These are phyloP conservation scores for Tetranychus cinnabarinus DNA, from an alignment of 1,140 invertebrate species.

Conservation along the genomic window DNA sequence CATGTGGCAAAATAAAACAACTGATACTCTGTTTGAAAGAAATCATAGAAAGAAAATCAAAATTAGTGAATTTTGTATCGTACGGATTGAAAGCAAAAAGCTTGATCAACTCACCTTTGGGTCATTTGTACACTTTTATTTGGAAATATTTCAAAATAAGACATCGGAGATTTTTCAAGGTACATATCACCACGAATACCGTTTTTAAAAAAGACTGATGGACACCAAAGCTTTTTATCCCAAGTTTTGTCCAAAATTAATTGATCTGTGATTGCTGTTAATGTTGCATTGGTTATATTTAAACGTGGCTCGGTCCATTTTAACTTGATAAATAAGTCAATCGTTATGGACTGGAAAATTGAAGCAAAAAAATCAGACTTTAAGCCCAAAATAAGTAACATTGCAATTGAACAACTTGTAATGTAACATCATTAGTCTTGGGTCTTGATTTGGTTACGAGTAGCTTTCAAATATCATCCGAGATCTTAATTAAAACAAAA, in stretches of 20 bases:
- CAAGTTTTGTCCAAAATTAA: background rate
- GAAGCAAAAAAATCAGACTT: background rate
- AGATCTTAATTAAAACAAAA: too few species aligned
- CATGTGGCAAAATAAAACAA: conserved; percentile 6
- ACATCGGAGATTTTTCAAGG: background rate
- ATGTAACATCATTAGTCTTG: too few species aligned
- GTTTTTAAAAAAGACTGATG: background rate
- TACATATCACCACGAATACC: background rate
- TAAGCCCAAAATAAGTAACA: too few species aligned
- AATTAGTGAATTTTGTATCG: too few species aligned
- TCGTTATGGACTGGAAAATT: background rate
- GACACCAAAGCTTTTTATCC: background rate
- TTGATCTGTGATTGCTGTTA: background rate
- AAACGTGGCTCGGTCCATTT: background rate
- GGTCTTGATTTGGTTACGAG: too few species aligned
- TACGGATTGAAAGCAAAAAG: background rate
- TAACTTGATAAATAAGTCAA: background rate
- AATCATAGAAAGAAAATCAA: background rate
- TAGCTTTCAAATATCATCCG: too few species aligned
- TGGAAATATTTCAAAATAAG: background rate
- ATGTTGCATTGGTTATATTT: background rate
- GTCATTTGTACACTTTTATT: background rate
- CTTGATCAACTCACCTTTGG: background rate
- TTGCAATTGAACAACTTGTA: too few species aligned
- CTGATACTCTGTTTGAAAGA: background rate